These are phyloP conservation scores for Asteroscopus sphinx DNA, from an alignment of 2,888 invertebrate genomes.

Conservation along the genomic window DNA sequence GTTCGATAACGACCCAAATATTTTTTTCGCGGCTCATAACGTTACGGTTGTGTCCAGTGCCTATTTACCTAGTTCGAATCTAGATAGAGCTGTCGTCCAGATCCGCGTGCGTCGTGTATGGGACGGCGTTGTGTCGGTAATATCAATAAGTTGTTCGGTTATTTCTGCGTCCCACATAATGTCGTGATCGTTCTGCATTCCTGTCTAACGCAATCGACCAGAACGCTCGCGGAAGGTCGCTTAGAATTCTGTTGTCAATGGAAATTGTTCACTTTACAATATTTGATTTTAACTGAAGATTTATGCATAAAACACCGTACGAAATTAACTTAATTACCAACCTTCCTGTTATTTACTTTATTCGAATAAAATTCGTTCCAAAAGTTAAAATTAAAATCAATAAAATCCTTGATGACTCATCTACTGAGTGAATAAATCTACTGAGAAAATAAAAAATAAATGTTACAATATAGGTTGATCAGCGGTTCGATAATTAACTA, in stretches of 20 bases:
- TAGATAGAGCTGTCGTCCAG: constrained; percentile 59
- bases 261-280: constrained; percentile 33
- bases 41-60: constrained; percentile 17
- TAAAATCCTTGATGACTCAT: constrained; percentile 31
- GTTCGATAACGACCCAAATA: constrained; percentile 20
- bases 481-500: constrained; percentile 49
- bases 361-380: constrained; percentile 13
- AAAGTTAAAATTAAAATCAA: constrained; percentile 15
- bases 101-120: constrained; percentile 60
- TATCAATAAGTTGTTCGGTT: constrained; percentile 64
- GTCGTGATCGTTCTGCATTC: constrained; percentile 82
- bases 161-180: constrained; percentile 71
- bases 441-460: no score
- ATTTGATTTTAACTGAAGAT: constrained; percentile 9
- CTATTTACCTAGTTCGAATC: constrained; percentile 44
- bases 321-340: constrained; percentile 7
- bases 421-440: constrained; percentile 28
- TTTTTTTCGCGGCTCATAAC: constrained; percentile 29
- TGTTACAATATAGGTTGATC: constrained; percentile 41
- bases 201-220: constrained; percentile 76
- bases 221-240: constrained; percentile 74
- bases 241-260: constrained; percentile 46
- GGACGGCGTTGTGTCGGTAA: constrained; percentile 51
- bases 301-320: constrained; percentile 4
- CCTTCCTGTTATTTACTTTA: constrained; percentile 8